These are phyloP conservation scores for Otus sunia DNA, from an alignment of 2,113 vertebrate species.

Conservation along the genomic window DNA sequence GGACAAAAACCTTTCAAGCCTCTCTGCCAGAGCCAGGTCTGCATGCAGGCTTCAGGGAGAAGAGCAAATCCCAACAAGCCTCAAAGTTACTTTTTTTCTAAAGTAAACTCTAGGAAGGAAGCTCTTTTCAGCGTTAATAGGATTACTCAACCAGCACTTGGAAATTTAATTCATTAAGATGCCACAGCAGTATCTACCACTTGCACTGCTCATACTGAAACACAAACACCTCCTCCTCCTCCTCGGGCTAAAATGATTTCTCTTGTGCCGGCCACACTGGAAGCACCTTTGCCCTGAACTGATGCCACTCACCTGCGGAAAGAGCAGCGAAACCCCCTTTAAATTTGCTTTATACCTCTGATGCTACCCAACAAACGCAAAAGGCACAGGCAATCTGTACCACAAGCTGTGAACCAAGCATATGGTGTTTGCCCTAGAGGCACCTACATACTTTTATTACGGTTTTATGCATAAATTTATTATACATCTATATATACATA, in stretches of 20 bases:
- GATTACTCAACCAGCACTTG: neutral
- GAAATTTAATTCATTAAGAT: neutral
- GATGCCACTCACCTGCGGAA: neutral
- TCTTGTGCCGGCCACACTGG: neutral
- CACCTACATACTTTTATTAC: neutral
- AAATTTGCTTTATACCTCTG: neutral
- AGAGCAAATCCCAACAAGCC: neutral
- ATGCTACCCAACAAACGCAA: neutral
- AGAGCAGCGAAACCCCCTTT: neutral
- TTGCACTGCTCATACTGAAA: neutral
- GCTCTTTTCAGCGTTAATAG: neutral
- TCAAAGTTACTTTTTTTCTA: neutral
- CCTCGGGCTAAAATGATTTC: neutral
- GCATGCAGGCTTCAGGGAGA: neutral
- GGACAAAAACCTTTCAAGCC: neutral
- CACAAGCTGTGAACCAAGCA: neutral
- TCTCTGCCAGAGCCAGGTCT: neutral
- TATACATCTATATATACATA: neutral
- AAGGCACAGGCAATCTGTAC: neutral
- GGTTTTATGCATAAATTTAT: neutral
- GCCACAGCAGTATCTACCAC: neutral
- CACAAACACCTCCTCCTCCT: neutral
- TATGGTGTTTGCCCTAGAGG: neutral
- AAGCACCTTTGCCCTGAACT: neutral
- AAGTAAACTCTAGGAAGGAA: conserved; percentile 33